These are phyloP conservation scores for Tachycineta bicolor DNA, from an alignment of 2,113 vertebrate genomes.

Conservation along the genomic window DNA sequence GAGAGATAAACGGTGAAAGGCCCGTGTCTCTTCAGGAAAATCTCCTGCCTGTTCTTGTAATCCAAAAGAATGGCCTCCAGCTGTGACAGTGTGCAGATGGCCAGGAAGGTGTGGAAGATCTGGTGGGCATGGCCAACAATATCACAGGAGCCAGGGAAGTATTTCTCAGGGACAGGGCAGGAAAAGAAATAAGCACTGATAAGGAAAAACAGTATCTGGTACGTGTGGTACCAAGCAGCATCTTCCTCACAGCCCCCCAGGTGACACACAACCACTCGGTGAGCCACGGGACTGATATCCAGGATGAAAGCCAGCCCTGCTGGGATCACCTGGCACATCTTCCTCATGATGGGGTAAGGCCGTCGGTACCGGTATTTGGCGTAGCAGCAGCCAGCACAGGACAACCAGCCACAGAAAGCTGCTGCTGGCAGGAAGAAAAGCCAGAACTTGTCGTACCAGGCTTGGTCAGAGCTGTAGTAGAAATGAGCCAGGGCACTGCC, in stretches of 20 bases:
- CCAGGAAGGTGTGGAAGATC: conserved; percentile 90
- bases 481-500: conserved; percentile 89
- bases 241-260: conserved; percentile 81
- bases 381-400: conserved; percentile 88
- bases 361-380: conserved; percentile 86
- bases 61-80: conserved; percentile 89
- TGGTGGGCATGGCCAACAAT: conserved; percentile 91
- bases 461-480: conserved; percentile 86
- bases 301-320: conserved; percentile 84
- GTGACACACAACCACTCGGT: conserved; percentile 81
- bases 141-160: conserved; percentile 89
- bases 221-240: conserved; percentile 82
- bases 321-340: conserved; percentile 90
- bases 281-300: conserved; percentile 87
- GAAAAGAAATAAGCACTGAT: conserved; percentile 91
- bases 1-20: conserved; percentile 77
- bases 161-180: conserved; percentile 87
- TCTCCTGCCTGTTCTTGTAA: conserved; percentile 78
- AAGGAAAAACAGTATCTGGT: conserved; percentile 88
- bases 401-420: conserved; percentile 87
- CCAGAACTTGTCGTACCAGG: conserved; percentile 84
- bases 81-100: conserved; percentile 88
- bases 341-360: conserved; percentile 88
- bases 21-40: conserved; percentile 76
- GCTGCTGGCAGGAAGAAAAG: conserved; percentile 83